phyloP scores from a whole-genome alignment of 2,888 invertebrate species.

The Oxytorus armatus region DNA sequence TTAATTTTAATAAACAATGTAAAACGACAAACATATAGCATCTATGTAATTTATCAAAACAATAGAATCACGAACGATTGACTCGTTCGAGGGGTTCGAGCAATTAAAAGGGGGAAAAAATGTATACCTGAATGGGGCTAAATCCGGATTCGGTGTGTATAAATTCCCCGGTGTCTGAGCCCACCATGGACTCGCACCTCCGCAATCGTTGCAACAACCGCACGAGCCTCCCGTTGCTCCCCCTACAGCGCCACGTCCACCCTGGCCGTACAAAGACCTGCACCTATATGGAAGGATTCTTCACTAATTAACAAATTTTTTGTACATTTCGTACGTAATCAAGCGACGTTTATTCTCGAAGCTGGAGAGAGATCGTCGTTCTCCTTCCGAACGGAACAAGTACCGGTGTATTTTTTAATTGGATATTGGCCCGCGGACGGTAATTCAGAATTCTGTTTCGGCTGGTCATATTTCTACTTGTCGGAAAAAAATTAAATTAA shows the following conservation, averaged over 20 bases:
- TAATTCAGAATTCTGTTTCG: no score
- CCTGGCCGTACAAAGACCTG: slow-evolving; percentile 90
- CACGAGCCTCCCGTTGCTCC: slow-evolving; percentile 85
- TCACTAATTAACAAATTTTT: neutral
- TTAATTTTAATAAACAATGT: neutral
- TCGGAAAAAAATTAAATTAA: no score
- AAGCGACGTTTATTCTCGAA: no score
- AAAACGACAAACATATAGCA: no score
- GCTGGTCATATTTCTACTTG: no score
- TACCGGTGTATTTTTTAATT: no score
- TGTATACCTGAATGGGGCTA: slow-evolving; percentile 81
- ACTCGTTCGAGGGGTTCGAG: neutral
- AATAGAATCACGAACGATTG: no score
- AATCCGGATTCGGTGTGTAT: slow-evolving; percentile 93
- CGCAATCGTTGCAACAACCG: slow-evolving; percentile 90
- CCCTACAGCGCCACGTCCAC: slow-evolving; percentile 83
- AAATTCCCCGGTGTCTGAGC: slow-evolving; percentile 89
- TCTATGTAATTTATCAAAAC: no score
- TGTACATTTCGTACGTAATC: no score
- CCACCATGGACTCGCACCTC: slow-evolving; percentile 86
- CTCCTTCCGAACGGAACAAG: no score
- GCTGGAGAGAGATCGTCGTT: no score
- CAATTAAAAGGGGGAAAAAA: neutral
- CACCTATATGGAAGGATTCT: slow-evolving; percentile 84
- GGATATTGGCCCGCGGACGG: no score